Evolutionary conservation across 1,140 invertebrate genomes (phyloP), one percentile per base, ranked within the genome.

Genomic region (Lasioglossum baleicum): DNA sequence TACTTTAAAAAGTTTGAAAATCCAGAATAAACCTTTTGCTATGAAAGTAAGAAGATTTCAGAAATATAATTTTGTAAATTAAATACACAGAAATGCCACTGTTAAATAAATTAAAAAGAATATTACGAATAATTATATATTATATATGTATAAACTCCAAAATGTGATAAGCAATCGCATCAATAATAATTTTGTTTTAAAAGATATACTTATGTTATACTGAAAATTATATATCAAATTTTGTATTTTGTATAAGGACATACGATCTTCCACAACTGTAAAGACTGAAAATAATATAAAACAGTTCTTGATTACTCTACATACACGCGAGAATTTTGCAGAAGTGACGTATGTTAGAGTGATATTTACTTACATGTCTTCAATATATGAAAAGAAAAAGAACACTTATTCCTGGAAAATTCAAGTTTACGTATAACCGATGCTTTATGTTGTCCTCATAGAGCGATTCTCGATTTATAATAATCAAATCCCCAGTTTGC

Each of bases 281-380:
- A 2, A 20, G 20, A 44, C 2, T n/a, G 10, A 58, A 80, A 73
- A 42, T 35, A 66, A 66, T 35, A 67, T 74, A 26, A 75, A 68
- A 61, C 61, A 80, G 48, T 80, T 80, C 64, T 80, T 74, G 44
- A 67, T 61, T 64, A 75, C 13, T 64, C 53, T 61, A 80, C 15
- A 53, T 42, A 42, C 48, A 60, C 15, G 60, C 53, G 20, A 68
- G n/a, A 48, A 60, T 66, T 75, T 66, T 35, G 51, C 26, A 51
- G 53, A 44, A 44, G 67, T 67, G 22, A 10, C 35, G 65, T 63
- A 75, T 67, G 60, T 68, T 80, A 75, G 15, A 75, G 15, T 67
- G 42, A 60, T 17, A 74, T 65, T 75, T 79, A 79, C 70, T 58
- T 73, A 79, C 68, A 73, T 66, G 60, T 67, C 11, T 48, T n/a